A percentile compares a stretch with the other conserved stretches of the same genome.
These are phyloP conservation scores for Galagoides demidoff DNA, from an alignment of 2,797 vertebrate genomes.

Conservation along the genomic window DNA sequence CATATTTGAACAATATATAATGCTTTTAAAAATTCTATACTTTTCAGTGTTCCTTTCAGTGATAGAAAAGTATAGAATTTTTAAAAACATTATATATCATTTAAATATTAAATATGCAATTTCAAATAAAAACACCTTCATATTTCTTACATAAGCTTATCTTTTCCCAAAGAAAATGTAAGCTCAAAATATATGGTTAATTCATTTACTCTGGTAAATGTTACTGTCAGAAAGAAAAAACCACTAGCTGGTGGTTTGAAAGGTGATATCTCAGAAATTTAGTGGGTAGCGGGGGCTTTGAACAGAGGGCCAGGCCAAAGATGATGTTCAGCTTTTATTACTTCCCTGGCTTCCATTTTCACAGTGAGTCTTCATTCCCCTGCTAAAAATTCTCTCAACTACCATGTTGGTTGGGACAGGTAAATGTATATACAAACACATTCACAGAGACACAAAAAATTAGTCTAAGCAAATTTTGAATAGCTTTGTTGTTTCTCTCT, in stretches of 20 bases:
- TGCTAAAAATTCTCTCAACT: background rate
- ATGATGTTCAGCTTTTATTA: background rate
- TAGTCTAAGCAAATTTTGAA: background rate
- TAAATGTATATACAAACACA: background rate
- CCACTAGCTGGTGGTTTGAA: background rate
- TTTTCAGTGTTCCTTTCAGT: no score
- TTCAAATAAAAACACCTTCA: background rate
- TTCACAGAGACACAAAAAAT: background rate
- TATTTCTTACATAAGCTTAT: background rate
- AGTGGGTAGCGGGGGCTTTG: fast-evolving
- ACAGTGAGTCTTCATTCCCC: background rate
- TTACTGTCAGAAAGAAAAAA: background rate
- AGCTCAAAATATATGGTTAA: background rate
- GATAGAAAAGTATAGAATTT: background rate
- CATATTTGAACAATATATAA: no score
- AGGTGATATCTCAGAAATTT: background rate
- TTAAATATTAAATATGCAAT: background rate
- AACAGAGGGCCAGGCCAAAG: background rate
- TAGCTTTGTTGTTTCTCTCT: background rate
- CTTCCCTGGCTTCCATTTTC: background rate
- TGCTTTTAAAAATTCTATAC: no score
- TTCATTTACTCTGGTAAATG: background rate
- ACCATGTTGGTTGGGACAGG: background rate
- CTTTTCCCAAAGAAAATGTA: background rate
- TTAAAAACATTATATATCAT: background rate